These are phyloP conservation scores for Polymixis lichenea DNA, from an alignment of 2,888 invertebrate genomes.

Conservation along the genomic window DNA sequence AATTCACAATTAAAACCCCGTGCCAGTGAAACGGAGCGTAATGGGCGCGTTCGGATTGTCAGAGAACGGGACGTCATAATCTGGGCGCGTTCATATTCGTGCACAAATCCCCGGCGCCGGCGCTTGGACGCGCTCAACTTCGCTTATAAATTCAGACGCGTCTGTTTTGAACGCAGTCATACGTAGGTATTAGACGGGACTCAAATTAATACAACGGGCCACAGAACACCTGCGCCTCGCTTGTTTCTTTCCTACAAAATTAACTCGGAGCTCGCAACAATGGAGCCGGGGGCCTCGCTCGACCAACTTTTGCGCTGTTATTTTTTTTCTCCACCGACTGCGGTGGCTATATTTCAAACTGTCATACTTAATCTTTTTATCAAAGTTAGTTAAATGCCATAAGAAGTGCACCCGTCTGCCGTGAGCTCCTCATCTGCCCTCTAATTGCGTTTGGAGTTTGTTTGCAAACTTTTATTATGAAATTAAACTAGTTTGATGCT, in stretches of 20 bases:
- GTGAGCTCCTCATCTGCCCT: conserved; percentile 83
- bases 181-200: conserved; percentile 87
- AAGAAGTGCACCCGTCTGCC: conserved; percentile 88
- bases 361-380: conserved; percentile 91
- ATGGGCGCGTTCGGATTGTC: conserved; percentile 75
- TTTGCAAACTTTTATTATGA: conserved; percentile 77
- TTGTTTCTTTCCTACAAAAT: conserved; percentile 88
- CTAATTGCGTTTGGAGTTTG: conserved; percentile 86
- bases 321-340: conserved; percentile 84
- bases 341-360: conserved; percentile 90
- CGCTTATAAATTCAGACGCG: conserved; percentile 85
- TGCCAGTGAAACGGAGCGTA: conserved; percentile 73
- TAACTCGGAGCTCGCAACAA: conserved; percentile 87
- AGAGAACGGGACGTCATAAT: conserved; percentile 83
- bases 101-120: conserved; percentile 74
- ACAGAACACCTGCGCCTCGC: conserved; percentile 85
- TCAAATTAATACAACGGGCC: conserved; percentile 87
- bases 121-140: conserved; percentile 80
- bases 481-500: conserved; percentile 77
- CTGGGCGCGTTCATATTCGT: conserved; percentile 79
- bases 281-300: conserved; percentile 78
- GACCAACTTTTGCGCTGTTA: conserved; percentile 87
- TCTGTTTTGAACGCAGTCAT: conserved; percentile 83
- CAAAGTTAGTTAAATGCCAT: conserved; percentile 89
- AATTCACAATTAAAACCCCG: conserved; percentile 84